phyloP scores from a whole-genome alignment of 2,797 vertebrate genomes.

The Urosaurus nigricauda region DNA sequence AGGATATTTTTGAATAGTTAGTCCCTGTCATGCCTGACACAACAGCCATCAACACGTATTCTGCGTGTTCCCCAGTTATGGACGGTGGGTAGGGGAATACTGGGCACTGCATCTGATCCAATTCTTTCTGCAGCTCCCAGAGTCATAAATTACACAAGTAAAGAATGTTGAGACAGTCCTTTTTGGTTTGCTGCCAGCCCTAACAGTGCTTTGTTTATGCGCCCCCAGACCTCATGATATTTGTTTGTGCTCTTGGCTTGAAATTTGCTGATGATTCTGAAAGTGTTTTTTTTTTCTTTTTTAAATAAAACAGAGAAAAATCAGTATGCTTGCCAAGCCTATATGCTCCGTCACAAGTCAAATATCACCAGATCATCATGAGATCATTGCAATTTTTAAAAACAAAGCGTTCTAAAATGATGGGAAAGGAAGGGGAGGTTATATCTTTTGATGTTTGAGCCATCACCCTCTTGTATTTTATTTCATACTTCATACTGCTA shows the following conservation, averaged over 20 bases:
- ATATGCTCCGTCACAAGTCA: conserved; percentile 11
- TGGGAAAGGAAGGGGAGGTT: neutral
- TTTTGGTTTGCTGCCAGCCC: conserved; percentile 57
- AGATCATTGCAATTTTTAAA: neutral
- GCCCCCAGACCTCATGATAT: conserved; percentile 64
- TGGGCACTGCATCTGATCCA: neutral
- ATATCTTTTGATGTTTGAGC: neutral
- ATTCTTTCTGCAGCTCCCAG: conserved; percentile 55
- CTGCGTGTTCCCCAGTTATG: neutral
- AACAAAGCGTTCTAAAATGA: neutral
- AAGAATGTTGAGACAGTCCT: conserved; percentile 53
- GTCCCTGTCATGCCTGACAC: neutral
- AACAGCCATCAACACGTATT: neutral
- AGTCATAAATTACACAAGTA: conserved; percentile 62
- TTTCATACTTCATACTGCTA: neutral
- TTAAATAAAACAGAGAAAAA: conserved; percentile 22
- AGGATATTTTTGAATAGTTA: conserved; percentile 20
- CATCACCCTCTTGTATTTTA: neutral
- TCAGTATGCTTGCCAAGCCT: conserved; percentile 10
- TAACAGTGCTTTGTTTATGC: conserved; percentile 69
- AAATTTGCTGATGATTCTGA: conserved; percentile 57
- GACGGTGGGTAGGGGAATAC: rapidly evolving
- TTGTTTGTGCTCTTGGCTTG: conserved; percentile 54
- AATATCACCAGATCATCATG: conserved; percentile 12
- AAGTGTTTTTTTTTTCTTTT: conserved; percentile 20